Conservation (phyloP, 2,797 vertebrate species). For the Aselliscus stoliczkanus region DNA sequence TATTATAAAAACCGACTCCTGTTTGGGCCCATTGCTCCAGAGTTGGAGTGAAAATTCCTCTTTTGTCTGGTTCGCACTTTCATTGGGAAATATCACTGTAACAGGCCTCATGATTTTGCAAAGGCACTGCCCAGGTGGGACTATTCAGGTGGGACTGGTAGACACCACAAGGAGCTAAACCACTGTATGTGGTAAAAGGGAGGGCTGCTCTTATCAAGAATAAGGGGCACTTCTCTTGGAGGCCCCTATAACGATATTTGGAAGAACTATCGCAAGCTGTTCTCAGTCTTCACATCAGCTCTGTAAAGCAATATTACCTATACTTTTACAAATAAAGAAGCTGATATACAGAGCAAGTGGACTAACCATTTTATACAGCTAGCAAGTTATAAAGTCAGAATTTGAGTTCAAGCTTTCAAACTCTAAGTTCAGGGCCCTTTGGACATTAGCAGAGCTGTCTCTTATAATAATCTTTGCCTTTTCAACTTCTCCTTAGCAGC, state of each 20-base stretch:
- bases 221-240: accelerated
- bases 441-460: background rate
- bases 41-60: background rate
- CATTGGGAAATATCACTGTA: background rate
- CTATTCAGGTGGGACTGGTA: background rate
- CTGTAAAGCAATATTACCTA: background rate
- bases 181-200: accelerated
- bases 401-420: background rate
- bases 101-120: background rate
- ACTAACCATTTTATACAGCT: background rate
- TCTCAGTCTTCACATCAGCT: background rate
- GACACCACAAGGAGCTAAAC: background rate
- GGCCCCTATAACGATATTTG: background rate
- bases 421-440: background rate
- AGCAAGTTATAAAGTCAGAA: background rate
- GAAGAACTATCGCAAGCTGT: background rate
- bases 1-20: background rate
- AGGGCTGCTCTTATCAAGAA: background rate
- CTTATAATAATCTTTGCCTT: background rate
- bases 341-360: background rate
- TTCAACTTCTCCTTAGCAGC: background rate
- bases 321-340: background rate
- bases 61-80: background rate
- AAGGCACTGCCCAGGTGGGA: background rate
- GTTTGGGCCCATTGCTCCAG: background rate